phyloP scores from a whole-genome alignment of 2,113 vertebrate species.

The Arothron firmamentum region DNA sequence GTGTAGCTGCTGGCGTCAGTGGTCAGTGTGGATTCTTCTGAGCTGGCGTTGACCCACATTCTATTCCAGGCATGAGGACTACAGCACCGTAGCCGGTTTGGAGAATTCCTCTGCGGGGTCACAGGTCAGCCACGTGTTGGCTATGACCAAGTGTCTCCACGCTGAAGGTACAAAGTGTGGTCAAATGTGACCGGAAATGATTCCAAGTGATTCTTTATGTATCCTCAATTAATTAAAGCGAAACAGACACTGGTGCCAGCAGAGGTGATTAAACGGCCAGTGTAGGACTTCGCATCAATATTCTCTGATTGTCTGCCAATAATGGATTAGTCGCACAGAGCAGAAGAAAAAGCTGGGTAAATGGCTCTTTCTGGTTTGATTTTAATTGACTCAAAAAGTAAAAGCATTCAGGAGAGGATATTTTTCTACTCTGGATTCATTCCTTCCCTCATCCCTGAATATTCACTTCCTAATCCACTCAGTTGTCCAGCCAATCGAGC shows the following conservation, averaged over 20 bases:
- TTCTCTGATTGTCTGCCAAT: constrained; percentile 47
- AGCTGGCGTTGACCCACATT: constrained; percentile 73
- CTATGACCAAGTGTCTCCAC: not conserved
- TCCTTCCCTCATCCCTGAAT: constrained; percentile 1
- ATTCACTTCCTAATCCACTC: not conserved
- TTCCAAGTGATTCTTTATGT: too few species aligned
- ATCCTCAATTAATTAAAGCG: too few species aligned
- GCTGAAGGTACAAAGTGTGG: not conserved
- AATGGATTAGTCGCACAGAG: constrained; percentile 19
- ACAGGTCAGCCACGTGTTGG: not conserved
- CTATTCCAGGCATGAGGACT: constrained; percentile 51
- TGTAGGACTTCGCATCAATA: constrained; percentile 45
- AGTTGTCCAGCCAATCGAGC: constrained; percentile 11
- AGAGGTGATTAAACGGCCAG: constrained; percentile 41
- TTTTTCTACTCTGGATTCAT: constrained; percentile 11
- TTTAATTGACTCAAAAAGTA: not conserved
- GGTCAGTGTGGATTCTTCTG: constrained; percentile 48
- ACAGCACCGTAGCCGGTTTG: constrained; percentile 46
- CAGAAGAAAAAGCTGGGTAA: too few species aligned
- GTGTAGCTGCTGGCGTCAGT: constrained; percentile 44
- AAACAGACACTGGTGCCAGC: constrained; percentile 13
- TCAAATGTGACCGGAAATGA: too few species aligned
- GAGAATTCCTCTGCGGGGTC: constrained; percentile 35
- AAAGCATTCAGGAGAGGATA: not conserved
- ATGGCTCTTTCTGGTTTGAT: not conserved